phyloP scores from a whole-genome alignment of 2,797 vertebrate species.

The Hyperoplus lanceolatus region DNA sequence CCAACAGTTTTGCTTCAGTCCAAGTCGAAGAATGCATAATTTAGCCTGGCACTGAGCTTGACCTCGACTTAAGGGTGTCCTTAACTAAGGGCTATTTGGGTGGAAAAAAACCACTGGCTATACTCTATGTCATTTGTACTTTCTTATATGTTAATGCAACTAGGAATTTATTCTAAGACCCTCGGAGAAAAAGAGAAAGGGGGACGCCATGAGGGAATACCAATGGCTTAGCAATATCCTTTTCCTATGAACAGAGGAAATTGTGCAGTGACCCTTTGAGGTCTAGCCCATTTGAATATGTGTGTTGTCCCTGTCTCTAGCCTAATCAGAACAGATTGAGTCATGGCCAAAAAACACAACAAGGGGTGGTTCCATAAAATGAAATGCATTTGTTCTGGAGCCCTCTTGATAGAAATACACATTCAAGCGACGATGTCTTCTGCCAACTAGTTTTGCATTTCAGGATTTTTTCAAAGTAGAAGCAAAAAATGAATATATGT shows the following conservation, averaged over 20 bases:
- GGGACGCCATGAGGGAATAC: slow-evolving; percentile 67
- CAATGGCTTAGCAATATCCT: slow-evolving; percentile 71
- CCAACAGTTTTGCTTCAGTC: slow-evolving; percentile 58
- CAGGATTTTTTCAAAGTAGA: slow-evolving; percentile 43
- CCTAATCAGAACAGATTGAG: slow-evolving; percentile 77
- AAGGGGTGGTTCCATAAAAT: slow-evolving; percentile 66
- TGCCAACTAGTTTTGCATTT: slow-evolving; percentile 57
- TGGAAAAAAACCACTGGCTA: slow-evolving; percentile 66
- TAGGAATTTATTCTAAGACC: slow-evolving; percentile 77
- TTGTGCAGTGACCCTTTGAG: slow-evolving; percentile 77
- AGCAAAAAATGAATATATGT: slow-evolving; percentile 16
- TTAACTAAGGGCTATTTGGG: slow-evolving; percentile 79
- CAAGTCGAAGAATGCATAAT: slow-evolving; percentile 73
- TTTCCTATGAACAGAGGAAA: slow-evolving; percentile 78
- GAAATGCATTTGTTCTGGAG: slow-evolving; percentile 68
- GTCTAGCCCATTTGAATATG: slow-evolving; percentile 75
- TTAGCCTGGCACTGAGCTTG: slow-evolving; percentile 67
- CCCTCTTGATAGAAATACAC: slow-evolving; percentile 57
- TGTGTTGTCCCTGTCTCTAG: slow-evolving; percentile 68
- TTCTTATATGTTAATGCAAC: slow-evolving; percentile 81
- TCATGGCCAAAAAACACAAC: slow-evolving; percentile 74
- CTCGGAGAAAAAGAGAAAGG: slow-evolving; percentile 45
- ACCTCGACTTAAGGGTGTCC: slow-evolving; percentile 79
- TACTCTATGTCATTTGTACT: slow-evolving; percentile 73
- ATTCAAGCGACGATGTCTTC: slow-evolving; percentile 37